Evolutionary conservation across 2,888 invertebrate genomes (phyloP).

Genomic region (Drosophila maculinotata): DNA sequence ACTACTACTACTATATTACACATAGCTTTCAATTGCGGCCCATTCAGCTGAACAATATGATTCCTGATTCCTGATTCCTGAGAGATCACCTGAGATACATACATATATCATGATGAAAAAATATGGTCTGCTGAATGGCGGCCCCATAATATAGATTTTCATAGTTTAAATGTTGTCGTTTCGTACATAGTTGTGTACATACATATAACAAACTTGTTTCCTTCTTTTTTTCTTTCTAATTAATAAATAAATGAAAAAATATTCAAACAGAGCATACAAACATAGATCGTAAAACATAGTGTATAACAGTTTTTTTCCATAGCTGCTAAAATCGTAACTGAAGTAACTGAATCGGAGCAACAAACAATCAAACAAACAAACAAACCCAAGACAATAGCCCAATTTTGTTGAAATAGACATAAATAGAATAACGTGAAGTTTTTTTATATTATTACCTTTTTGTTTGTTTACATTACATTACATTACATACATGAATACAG

Average conservation of each 20-base stretch:
- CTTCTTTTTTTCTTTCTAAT: background rate
- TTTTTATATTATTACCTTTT: slow-evolving; percentile 44
- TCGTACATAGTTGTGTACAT: slow-evolving; percentile 18
- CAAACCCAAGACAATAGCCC: slow-evolving; percentile 79
- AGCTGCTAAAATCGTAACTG: slow-evolving; percentile 53
- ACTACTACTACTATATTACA: slow-evolving; percentile 14
- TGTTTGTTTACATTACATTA: slow-evolving; percentile 23
- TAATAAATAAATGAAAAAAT: background rate
- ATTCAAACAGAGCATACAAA: slow-evolving; percentile 13
- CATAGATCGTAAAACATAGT: slow-evolving; percentile 18
- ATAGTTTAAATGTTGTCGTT: slow-evolving; percentile 25
- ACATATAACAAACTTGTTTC: slow-evolving; percentile 18
- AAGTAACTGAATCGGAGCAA: slow-evolving; percentile 81
- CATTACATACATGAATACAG: slow-evolving; percentile 41
- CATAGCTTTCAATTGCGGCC: slow-evolving; percentile 7
- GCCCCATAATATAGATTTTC: slow-evolving; percentile 2
- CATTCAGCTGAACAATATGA: background rate
- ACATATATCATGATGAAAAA: background rate
- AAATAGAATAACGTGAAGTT: slow-evolving; percentile 39
- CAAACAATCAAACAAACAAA: slow-evolving; percentile 81
- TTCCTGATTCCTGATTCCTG: background rate
- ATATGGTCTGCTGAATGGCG: slow-evolving; percentile 2
- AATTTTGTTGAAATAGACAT: slow-evolving; percentile 65
- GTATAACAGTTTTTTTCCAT: slow-evolving; percentile 49
- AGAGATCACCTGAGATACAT: background rate